Evolutionary conservation across 2,113 vertebrate genomes (phyloP), one percentile per base, ranked within the genome.

Genomic region (Perccottus glenii): DNA sequence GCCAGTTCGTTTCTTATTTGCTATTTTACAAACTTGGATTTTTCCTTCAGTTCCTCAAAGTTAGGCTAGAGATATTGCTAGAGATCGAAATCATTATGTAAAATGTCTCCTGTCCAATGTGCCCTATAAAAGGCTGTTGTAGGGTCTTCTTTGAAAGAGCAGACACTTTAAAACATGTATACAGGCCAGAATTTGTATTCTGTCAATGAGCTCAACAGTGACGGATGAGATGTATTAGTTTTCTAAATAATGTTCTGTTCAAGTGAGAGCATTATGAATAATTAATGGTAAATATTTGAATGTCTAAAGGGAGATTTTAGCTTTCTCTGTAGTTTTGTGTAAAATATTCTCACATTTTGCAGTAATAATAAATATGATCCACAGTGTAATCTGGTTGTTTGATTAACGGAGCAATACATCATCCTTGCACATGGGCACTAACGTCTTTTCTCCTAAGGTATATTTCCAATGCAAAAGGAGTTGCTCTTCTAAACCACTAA

Each of bases 221-320:
- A 71, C 61, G 49, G 43, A 64, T 64, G 59, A 61, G 51, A 62
- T 70, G 75, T 75, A 60, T 85, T 83, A 63, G 65, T 79, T 86
- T 81, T 72, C 82, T 68, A 64, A 82, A 75, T 80, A 77, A 73
- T 71, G 80, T 80, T 82, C 65, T 80, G 77, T 73, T 85, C 57
- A 83, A 83, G 66, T 61, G 1, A 57, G 64, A 42, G 69, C 63
- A 77, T 75, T 69, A 76, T 85, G 64, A 86, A 87, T 86, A 87
- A 90, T 87, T 85, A 57, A 81, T 83, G 51, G 72, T 67, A 85
- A 82, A 85, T 83, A 82, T 87, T 86, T 79, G 80, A 82, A 76
- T 80, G 48, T 79, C 67, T 63, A 59, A 49, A 56, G 16, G 64
- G 70, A 75, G 38, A 61, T 82, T 85, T 82, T 74, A 51, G 74